Base-by-base conservation (phyloP, 2,888 invertebrate species). In the Heliconius ismenius region DNA sequence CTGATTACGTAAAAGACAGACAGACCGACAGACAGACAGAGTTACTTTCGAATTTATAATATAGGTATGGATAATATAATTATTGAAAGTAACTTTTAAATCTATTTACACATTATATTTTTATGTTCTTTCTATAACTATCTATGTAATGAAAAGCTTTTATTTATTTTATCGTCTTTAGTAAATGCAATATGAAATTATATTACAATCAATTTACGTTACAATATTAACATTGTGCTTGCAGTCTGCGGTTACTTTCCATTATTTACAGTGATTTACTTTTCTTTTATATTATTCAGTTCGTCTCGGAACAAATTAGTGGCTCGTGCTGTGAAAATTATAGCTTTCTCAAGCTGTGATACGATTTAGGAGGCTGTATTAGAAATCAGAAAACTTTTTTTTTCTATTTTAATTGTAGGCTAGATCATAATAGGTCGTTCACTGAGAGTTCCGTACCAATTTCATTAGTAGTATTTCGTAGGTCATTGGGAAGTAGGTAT, bases 251-350 rank as follows among this genome's bases (percentile, higher is more conserved):
- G 77, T 78, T 79, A 73, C 69, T 73, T 78, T 78, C 78, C 76
- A 76, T 76, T 76, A 78, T 75, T 79, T 78, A 60, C 73, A 63
- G 75, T 77, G 76, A 80, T 78, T 79, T 76, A 78, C 77, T 78
- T 79, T 81, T 81, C 77, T 76, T 78, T 79, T 78, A 76, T 73
- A 75, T 76, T 75, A 78, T 78, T 72, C 78, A 67, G 74, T 80
- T 77, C 65, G 74, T 74, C 79, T 78, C 74, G 77, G 72, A 70
- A 75, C 76, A 77, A 74, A 69, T 74, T 74, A 76, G 54, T 77
- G 79, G 72, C 78, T 78, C 80, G 78, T 78, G 79, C 78, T 77
- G 75, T 62, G 79, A 79, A 78, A 81, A 78, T 78, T 77, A 73
- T 67, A 63, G 77, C 78, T 78, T 79, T 79, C 77, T 49, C 76